These are phyloP conservation scores for Drosophila pseudoananassae DNA, from an alignment of 1,140 invertebrate genomes.

Conservation along the genomic window DNA sequence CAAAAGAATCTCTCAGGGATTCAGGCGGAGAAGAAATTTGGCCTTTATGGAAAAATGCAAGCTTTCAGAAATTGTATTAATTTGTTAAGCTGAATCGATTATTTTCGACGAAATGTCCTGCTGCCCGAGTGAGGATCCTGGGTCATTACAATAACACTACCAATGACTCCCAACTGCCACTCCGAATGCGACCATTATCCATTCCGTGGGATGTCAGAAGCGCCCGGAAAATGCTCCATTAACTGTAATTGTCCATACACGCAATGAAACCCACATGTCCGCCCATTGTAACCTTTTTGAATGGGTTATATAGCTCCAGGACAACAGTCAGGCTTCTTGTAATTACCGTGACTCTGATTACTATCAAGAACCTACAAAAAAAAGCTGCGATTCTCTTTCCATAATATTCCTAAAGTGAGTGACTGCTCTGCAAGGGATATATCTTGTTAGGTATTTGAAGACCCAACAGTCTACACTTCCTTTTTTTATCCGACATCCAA, in stretches of 20 bases:
- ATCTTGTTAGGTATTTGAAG: not conserved
- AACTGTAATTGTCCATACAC: constrained; percentile 32
- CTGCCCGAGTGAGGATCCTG: not conserved
- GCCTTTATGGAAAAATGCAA: not conserved
- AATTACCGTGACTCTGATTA: not conserved
- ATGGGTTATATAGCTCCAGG: constrained; percentile 12
- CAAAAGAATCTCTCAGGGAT: not conserved
- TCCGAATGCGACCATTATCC: constrained; percentile 29
- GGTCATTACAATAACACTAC: constrained; percentile 2
- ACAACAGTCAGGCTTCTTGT: not conserved
- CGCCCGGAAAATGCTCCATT: constrained; percentile 14
- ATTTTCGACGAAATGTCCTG: not conserved
- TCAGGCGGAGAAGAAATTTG: constrained; percentile 1
- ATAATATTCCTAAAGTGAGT: not conserved
- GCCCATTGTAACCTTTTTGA: constrained; percentile 1
- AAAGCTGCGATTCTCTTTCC: not conserved
- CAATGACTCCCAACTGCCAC: constrained; percentile 1
- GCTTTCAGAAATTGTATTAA: constrained; percentile 2
- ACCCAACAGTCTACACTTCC: not conserved
- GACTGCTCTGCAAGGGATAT: not conserved
- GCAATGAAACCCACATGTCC: constrained; percentile 26
- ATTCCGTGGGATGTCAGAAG: constrained; percentile 6
- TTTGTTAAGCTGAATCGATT: constrained; percentile 11
- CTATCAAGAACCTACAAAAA: not conserved
- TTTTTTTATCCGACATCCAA: not conserved